Conservation (phyloP, 2,888 invertebrate genomes). For the Chironomus riparius region DNA sequence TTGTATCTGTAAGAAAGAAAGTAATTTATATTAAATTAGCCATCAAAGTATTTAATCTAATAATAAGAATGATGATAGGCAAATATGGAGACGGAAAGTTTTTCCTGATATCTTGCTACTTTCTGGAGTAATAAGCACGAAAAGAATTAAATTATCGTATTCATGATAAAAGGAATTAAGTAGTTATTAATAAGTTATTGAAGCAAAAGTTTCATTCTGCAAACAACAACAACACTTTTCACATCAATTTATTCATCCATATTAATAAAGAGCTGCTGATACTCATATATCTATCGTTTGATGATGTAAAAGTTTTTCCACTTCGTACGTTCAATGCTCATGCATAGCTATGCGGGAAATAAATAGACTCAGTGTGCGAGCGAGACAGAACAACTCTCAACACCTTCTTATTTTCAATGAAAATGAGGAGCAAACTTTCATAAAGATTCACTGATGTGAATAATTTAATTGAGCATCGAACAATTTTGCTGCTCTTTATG, state of each 20-base stretch:
- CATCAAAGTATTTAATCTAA: background rate
- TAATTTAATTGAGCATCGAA: slow-evolving; percentile 21
- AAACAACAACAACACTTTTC: background rate
- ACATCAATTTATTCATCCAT: background rate
- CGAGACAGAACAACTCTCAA: background rate
- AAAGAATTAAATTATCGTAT: background rate
- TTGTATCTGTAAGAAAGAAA: slow-evolving; percentile 58
- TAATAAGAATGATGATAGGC: background rate
- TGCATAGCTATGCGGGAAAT: background rate
- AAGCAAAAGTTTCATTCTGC: background rate
- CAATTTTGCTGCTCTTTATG: background rate
- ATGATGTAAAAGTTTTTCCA: background rate
- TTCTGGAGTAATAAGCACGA: background rate
- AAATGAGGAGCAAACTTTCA: background rate
- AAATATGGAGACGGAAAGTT: background rate
- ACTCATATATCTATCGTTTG: too few relatives aligned
- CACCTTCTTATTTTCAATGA: background rate
- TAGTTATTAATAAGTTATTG: background rate
- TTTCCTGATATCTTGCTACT: background rate
- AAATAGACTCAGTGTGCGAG: too few relatives aligned
- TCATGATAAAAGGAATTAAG: background rate
- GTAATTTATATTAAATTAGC: background rate
- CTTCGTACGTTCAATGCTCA: background rate
- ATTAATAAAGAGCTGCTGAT: background rate
- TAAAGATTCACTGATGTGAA: slow-evolving; percentile 9